phyloP scores from a whole-genome alignment of 2,888 invertebrate genomes.

The Polymixis flavicincta region DNA sequence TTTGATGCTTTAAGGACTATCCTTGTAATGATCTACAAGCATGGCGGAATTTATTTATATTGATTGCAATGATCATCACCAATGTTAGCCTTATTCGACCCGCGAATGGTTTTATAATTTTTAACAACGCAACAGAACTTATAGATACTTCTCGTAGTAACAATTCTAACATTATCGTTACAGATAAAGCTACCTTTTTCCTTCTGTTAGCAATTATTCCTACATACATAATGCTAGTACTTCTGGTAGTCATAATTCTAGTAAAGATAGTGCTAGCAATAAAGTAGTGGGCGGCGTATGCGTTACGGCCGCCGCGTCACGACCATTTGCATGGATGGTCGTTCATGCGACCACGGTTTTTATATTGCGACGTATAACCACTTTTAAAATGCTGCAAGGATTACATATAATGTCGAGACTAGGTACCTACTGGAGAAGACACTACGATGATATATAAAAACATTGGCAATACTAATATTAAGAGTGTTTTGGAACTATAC shows the following conservation, averaged over 20 bases:
- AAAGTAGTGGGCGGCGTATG: slow-evolving; percentile 16
- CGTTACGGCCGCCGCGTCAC: slow-evolving; percentile 43
- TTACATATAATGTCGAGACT: background rate
- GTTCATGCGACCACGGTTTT: slow-evolving; percentile 46
- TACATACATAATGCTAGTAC: slow-evolving; percentile 1
- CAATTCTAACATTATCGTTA: background rate
- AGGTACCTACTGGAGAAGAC: too few species aligned
- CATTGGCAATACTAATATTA: too few species aligned
- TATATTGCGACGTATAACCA: background rate
- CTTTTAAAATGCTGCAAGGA: slow-evolving; percentile 4
- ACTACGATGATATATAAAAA: too few species aligned
- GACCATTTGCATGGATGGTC: slow-evolving; percentile 53
- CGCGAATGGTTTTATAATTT: background rate
- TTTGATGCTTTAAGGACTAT: too few species aligned
- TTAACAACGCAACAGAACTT: background rate
- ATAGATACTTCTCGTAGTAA: background rate
- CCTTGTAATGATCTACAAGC: too few species aligned
- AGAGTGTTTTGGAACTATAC: too few species aligned
- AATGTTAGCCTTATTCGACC: too few species aligned
- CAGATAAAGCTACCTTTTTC: background rate
- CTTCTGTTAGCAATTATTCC: slow-evolving; percentile 28
- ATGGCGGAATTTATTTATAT: too few species aligned
- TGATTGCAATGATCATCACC: too few species aligned
- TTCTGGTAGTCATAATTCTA: slow-evolving; percentile 43
- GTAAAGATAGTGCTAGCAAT: slow-evolving; percentile 26